Evolutionary conservation across 2,113 vertebrate species (phyloP).

Genomic region (Pogona vitticeps): DNA sequence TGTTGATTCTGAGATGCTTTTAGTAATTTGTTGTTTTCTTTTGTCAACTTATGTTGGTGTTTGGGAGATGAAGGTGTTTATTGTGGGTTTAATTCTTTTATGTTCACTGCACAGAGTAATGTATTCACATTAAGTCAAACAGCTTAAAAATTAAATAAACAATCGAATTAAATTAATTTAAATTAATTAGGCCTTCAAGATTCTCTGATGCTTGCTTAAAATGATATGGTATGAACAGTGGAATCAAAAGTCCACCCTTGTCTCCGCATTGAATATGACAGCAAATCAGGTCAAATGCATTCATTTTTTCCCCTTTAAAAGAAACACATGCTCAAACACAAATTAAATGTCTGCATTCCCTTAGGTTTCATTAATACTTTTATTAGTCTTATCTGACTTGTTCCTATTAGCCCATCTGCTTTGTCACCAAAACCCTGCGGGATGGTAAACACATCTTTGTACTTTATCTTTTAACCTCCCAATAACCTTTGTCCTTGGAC

Average conservation of each 20-base stretch:
- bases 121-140: too few relatives aligned
- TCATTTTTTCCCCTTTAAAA: conserved; percentile 3
- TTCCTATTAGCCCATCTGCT: conserved; percentile 39
- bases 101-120: too few relatives aligned
- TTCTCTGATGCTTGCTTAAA: too few relatives aligned
- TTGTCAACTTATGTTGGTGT: too few relatives aligned
- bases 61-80: too few relatives aligned
- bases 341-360: conserved; percentile 44
- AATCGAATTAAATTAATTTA: too few relatives aligned
- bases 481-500: conserved; percentile 65
- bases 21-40: too few relatives aligned
- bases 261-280: conserved; percentile 10
- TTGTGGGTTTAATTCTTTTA: too few relatives aligned
- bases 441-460: conserved; percentile 68
- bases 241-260: neutral
- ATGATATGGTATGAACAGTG: too few relatives aligned
- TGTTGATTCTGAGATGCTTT: too few relatives aligned
- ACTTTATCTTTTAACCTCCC: conserved; percentile 71
- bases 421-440: conserved; percentile 57
- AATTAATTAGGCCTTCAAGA: too few relatives aligned
- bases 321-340: conserved; percentile 37
- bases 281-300: conserved; percentile 4
- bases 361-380: conserved; percentile 28
- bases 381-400: conserved; percentile 68
- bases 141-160: too few relatives aligned